Conservation (phyloP, 2,888 invertebrate genomes). For the Capitulum mitella region DNA sequence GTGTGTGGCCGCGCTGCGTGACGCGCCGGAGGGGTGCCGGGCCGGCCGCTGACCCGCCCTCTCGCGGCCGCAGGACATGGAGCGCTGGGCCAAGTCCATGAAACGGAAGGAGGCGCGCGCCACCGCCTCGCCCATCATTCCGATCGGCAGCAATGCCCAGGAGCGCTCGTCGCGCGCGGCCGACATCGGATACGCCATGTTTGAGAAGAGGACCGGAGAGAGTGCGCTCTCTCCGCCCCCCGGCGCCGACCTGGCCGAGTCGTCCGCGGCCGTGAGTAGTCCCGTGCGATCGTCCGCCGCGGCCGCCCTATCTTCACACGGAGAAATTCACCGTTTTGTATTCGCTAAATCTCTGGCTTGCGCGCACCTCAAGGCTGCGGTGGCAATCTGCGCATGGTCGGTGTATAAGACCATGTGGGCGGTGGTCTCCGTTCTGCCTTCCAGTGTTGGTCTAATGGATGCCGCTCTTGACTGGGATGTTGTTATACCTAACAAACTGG, state of each 20-base stretch:
- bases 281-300: too few relatives aligned
- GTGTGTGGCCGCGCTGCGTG: too few relatives aligned
- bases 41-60: too few relatives aligned
- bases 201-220: slow-evolving; percentile 61
- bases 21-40: too few relatives aligned
- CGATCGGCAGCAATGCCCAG: slow-evolving; percentile 43
- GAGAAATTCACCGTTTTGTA: too few relatives aligned
- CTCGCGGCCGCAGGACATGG: slow-evolving; percentile 74
- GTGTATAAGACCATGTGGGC: background rate
- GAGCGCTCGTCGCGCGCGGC: slow-evolving; percentile 56
- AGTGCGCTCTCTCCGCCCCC: background rate
- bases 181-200: slow-evolving; percentile 85
- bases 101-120: slow-evolving; percentile 75
- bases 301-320: too few relatives aligned
- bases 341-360: too few relatives aligned
- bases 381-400: too few relatives aligned
- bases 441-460: too few relatives aligned
- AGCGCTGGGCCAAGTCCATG: slow-evolving; percentile 90
- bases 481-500: too few relatives aligned
- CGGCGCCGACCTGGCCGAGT: slow-evolving; percentile 25
- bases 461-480: too few relatives aligned
- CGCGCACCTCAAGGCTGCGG: too few relatives aligned
- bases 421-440: background rate
- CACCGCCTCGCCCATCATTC: slow-evolving; percentile 36
- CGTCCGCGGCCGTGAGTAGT: slow-evolving; percentile 2